Conservation (phyloP, 2,888 invertebrate species). For the Gisinianus flammeolus region DNA sequence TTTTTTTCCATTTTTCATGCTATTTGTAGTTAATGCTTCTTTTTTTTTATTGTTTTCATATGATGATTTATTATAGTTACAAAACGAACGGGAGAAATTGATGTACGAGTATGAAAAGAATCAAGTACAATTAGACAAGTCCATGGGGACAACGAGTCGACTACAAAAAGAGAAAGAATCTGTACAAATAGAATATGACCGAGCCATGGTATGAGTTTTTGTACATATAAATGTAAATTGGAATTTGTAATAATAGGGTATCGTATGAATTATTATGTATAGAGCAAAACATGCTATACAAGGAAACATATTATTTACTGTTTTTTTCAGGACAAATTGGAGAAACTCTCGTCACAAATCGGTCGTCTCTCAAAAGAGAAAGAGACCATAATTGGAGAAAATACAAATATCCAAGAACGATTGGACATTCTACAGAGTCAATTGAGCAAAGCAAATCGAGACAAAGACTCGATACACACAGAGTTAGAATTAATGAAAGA, state of each 20-base stretch:
- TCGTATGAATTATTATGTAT: too few relatives aligned
- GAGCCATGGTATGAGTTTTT: constrained; percentile 61
- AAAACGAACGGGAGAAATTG: constrained; percentile 89
- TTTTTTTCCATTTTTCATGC: not conserved
- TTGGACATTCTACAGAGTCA: constrained; percentile 84
- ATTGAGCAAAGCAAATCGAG: constrained; percentile 85
- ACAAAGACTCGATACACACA: constrained; percentile 61
- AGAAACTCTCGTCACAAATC: constrained; percentile 70
- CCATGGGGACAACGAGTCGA: constrained; percentile 82
- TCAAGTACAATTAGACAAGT: constrained; percentile 89
- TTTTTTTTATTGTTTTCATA: not conserved
- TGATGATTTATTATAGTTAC: constrained; percentile 61
- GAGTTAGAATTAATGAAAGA: constrained; percentile 81
- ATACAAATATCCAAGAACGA: constrained; percentile 81
- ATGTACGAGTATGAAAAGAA: constrained; percentile 89
- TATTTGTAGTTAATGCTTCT: not conserved
- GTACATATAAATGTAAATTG: not conserved
- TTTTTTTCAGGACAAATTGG: constrained; percentile 38
- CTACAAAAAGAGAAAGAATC: constrained; percentile 90
- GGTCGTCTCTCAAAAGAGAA: constrained; percentile 85
- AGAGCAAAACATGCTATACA: too few relatives aligned
- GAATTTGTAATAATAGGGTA: not conserved
- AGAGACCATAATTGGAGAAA: constrained; percentile 81
- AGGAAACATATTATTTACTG: not conserved
- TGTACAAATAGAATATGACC: constrained; percentile 79